Percentiles rank a stretch among this genome's conserved stretches.
These are phyloP conservation scores for Stenchaetothrips biformis DNA, from an alignment of 2,888 invertebrate species.

Conservation along the genomic window DNA sequence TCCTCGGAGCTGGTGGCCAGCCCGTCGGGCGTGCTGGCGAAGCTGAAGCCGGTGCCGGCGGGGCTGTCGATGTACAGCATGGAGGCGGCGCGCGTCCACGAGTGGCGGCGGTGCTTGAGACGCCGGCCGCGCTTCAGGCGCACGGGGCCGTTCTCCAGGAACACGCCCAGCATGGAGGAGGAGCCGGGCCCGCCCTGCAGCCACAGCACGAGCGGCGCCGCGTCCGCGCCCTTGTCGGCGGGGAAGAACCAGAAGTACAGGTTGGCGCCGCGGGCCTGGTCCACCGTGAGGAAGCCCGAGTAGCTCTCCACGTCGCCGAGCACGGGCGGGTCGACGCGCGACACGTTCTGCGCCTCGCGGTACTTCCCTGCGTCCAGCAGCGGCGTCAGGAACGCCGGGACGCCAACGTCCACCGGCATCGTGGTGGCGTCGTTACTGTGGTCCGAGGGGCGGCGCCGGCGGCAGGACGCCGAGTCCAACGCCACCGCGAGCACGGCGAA, in stretches of 20 bases:
- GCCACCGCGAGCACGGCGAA: neutral
- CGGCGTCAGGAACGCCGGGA: neutral
- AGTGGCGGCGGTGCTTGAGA: constrained; percentile 60
- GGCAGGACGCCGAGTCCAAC: neutral
- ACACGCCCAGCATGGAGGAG: constrained; percentile 71
- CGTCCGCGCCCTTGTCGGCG: constrained; percentile 47
- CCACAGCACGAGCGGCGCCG: constrained; percentile 69
- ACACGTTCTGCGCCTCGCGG: constrained; percentile 13
- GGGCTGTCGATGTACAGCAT: constrained; percentile 89
- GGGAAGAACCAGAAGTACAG: constrained; percentile 53
- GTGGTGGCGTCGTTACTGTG: neutral
- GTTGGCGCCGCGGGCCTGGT: constrained; percentile 51
- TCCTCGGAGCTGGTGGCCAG: constrained; percentile 73
- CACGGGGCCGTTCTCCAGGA: constrained; percentile 80
- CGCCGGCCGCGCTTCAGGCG: constrained; percentile 48
- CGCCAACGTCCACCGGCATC: neutral
- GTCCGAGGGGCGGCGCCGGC: neutral
- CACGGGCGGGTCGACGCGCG: constrained; percentile 39
- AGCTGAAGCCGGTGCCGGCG: constrained; percentile 88
- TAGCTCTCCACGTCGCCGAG: constrained; percentile 50
- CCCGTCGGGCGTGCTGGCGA: constrained; percentile 68
- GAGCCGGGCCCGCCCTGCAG: constrained; percentile 83
- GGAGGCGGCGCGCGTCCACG: constrained; percentile 74
- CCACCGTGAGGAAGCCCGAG: constrained; percentile 59
- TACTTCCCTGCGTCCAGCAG: neutral